Conservation (phyloP, 2,797 vertebrate genomes). For the Etheostoma nigrum region DNA sequence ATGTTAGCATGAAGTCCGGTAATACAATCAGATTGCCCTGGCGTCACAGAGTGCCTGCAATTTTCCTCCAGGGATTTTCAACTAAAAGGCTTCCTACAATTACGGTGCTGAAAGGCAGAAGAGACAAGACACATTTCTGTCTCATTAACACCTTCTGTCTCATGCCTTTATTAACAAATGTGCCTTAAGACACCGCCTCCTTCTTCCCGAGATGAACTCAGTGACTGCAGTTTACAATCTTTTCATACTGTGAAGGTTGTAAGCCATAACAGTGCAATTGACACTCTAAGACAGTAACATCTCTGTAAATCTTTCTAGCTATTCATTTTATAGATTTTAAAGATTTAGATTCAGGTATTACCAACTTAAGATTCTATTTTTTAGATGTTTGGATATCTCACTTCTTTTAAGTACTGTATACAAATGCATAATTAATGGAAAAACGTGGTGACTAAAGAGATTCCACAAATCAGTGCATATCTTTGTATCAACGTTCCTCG, state of each 20-base stretch:
- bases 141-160: slow-evolving; percentile 75
- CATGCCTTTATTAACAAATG: slow-evolving; percentile 50
- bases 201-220: slow-evolving; percentile 23
- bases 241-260: slow-evolving; percentile 8
- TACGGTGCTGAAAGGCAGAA: slow-evolving; percentile 70
- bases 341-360: background rate
- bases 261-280: background rate
- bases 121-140: slow-evolving; percentile 72
- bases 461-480: background rate
- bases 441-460: background rate
- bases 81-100: slow-evolving; percentile 78
- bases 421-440: background rate
- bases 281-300: too few relatives aligned
- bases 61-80: slow-evolving; percentile 74
- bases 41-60: slow-evolving; percentile 74
- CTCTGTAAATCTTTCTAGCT: background rate
- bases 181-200: slow-evolving; percentile 40
- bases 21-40: slow-evolving; percentile 81
- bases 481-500: background rate
- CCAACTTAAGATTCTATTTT: background rate
- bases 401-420: background rate
- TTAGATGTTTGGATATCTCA: background rate
- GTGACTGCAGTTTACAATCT: slow-evolving; percentile 12
- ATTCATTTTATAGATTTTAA: background rate
- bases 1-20: slow-evolving; percentile 77